Conservation (phyloP, 2,113 vertebrate species). For the Leucosticte australis region DNA sequence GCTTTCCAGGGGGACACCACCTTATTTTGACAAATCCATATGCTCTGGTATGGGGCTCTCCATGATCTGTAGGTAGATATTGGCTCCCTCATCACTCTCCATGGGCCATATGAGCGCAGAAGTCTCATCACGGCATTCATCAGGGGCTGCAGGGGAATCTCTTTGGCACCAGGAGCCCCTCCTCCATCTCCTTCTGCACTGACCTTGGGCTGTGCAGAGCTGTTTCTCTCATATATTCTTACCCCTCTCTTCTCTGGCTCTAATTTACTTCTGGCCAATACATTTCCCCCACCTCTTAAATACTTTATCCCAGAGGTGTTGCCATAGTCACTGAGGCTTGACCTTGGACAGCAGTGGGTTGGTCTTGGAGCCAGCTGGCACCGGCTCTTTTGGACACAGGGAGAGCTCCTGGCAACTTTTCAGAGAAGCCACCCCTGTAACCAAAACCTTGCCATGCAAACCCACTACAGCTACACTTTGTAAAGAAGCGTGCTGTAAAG, state of each 20-base stretch:
- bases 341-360: too few relatives aligned
- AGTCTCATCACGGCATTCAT: neutral
- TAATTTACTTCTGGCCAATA: neutral
- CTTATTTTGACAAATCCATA: neutral
- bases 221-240: neutral
- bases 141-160: neutral
- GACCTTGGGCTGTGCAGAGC: neutral
- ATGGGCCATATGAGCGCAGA: neutral
- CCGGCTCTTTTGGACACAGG: neutral
- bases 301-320: neutral
- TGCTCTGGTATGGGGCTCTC: neutral
- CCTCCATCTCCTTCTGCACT: neutral
- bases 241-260: neutral
- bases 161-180: neutral
- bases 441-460: neutral
- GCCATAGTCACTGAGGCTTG: neutral
- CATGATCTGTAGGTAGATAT: neutral
- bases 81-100: neutral
- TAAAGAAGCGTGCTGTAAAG: neutral
- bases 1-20: neutral
- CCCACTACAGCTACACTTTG: neutral
- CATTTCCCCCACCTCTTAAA: neutral
- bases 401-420: neutral
- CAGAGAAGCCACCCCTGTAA: neutral
- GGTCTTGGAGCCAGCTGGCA: neutral